phyloP scores from a whole-genome alignment of 2,888 invertebrate genomes.

The Phalera bucephala region DNA sequence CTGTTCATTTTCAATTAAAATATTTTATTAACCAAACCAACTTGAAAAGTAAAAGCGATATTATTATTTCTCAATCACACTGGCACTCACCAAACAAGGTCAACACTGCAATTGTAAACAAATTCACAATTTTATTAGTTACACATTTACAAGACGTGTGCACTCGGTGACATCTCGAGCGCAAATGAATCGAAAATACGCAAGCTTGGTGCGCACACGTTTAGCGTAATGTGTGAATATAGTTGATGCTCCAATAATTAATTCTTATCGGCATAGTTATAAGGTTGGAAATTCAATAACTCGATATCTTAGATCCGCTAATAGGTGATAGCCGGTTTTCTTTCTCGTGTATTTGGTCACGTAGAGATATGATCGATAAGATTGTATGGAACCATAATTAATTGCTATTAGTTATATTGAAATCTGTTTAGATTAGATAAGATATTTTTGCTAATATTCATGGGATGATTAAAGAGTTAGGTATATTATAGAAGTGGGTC shows the following conservation, averaged over 20 bases:
- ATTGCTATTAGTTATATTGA: constrained; percentile 11
- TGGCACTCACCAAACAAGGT: constrained; percentile 16
- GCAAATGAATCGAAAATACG: too few species aligned
- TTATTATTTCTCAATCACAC: constrained; percentile 2
- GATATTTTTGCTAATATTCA: too few species aligned
- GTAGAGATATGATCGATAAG: constrained; percentile 57
- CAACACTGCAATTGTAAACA: background rate
- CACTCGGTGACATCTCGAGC: background rate
- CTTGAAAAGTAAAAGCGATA: background rate
- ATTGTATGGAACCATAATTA: constrained; percentile 20
- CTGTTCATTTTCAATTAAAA: too few species aligned
- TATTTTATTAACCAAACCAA: background rate
- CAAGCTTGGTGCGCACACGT: too few species aligned
- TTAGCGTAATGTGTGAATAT: background rate
- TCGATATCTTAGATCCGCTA: constrained; percentile 9
- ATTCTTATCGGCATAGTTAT: background rate
- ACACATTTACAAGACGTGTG: constrained; percentile 18
- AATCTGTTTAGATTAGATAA: constrained; percentile 13
- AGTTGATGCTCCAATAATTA: background rate
- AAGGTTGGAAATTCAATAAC: constrained; percentile 13
- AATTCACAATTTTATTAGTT: constrained; percentile 2
- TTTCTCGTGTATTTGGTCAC: constrained; percentile 53
- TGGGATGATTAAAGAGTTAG: too few species aligned
- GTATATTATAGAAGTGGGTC: too few species aligned
- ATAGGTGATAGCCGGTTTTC: constrained; percentile 6